Evolutionary conservation across 2,797 vertebrate species (phyloP), one percentile per base, ranked within the genome.

Genomic region (Chloroceryle inda): DNA sequence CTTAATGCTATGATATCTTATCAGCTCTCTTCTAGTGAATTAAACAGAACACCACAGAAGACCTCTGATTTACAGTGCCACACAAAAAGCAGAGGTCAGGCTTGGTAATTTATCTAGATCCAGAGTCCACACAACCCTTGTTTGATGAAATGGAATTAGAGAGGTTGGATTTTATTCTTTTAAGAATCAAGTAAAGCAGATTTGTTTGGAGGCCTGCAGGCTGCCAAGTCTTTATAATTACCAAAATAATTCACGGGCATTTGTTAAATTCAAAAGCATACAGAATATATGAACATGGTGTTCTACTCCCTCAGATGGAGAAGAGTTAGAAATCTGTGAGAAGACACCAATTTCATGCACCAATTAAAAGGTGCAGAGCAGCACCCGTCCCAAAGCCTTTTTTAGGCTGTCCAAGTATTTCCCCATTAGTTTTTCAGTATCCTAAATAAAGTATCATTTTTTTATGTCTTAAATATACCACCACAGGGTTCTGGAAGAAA

Each of bases 271-370:
- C 73, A 66, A 58, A 84, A 76, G 91, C 22, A 47, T 31, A 85
- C 7, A 92, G 63, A 72, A 31, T 17, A 73, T 13, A 26, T 27
- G 69, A 93, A 84, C 86, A 73, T 0, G 0, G 38, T 71, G 89
- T 76, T 82, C 63, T 72, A 35, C 20, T 95, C 55, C 37, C 67
- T 75, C 20, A 6, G 79, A 91, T 0, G 0, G 35, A 80, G 62
- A 63, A 47, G 66, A 85, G 55, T 27, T 82, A 88, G 76, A 81
- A 85, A 77, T 89, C 75, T 94, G 45, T 79, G 77, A 88, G 86
- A 91, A 84, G 9, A 85, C 44, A 92, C 27, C 37, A 42, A 88
- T 90, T 95, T 95, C 88, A 95, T 19, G 85, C 88, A 96, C 83
- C 80, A 88, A 53, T 84, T 94, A 92, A 84, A 81, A 82, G 45